Percentiles rank a stretch among this genome's conserved stretches.
Evolutionary conservation across 2,113 vertebrate genomes (phyloP).

Genomic region (Pomatostomus ruficeps): DNA sequence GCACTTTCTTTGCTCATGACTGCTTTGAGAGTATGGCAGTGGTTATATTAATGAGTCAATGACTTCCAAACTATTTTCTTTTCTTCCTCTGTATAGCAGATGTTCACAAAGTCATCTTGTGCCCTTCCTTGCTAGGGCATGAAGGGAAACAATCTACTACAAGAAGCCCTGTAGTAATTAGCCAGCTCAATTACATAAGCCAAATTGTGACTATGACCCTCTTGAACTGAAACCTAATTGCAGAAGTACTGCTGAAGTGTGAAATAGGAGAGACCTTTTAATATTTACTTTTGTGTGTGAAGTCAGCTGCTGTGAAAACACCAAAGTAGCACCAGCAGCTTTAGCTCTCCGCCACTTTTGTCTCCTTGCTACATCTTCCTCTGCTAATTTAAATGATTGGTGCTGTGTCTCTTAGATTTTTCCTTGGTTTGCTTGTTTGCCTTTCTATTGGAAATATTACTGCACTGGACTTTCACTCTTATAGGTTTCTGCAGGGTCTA

Average conservation of each 20-base stretch:
- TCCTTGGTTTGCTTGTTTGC: neutral
- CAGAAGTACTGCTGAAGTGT: neutral
- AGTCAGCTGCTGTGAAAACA: neutral
- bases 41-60: neutral
- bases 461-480: neutral
- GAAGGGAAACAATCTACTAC: neutral
- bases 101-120: neutral
- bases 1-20: neutral
- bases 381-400: neutral
- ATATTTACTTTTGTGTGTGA: neutral
- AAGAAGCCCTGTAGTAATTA: neutral
- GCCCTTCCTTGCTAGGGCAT: neutral
- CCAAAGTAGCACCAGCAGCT: neutral
- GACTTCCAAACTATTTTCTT: neutral
- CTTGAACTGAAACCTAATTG: neutral
- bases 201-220: neutral
- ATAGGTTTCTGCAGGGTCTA: slow-evolving; percentile 84
- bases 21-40: neutral
- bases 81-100: neutral
- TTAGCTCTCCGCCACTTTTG: neutral
- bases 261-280: neutral
- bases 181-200: neutral
- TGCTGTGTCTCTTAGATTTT: neutral
- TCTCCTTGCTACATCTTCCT: neutral
- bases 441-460: neutral